Evolutionary conservation across 1,140 invertebrate species (phyloP), one percentile per base, ranked within the genome.

Genomic region (Macrosteles quadrilineatus): DNA sequence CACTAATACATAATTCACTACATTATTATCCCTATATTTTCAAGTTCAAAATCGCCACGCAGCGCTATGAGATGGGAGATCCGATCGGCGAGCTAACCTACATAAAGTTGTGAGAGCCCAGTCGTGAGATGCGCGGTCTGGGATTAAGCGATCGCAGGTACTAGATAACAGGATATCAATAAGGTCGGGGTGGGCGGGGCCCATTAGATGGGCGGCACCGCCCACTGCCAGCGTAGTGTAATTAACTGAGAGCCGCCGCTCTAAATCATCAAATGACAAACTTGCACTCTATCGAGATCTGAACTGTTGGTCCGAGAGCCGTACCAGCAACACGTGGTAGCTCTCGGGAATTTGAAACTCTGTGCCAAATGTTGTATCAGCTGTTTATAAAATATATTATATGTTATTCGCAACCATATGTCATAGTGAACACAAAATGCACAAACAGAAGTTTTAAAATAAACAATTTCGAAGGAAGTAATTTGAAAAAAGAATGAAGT

Each of bases 161-260:
- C 55, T 59, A 59, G 55, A 59, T 59, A 59, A 59, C 55, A 25
- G 55, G 55, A 59, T 59, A 59, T 59, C 55, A 59, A 59, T 59
- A 59, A 59, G 55, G 55, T 59, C 55, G 55, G 23, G 55, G 27
- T 6, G 55, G 55, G 55, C 55, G 55, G 55, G 55, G 55, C 55
- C 55, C 55, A 59, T 59, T 59, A 59, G 55, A 27, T 59, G 47
- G 3, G 27, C 55, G 55, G 9, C 25, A n/a, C 55, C 55, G 55
- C 55, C 55, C 55, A 59, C 55, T 25, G 55, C 25, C 55, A 6
- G 55, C 55, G 23, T 59, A 29, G 55, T 59, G 55, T 59, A 59
- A 59, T 59, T 59, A 59, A 59, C 21, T 6, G 55, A 14, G 12
- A 50, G 55, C 55, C 55, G 55, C 55, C 55, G 4, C 55, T 27